A percentile compares a stretch with the other conserved stretches of the same genome.
Conservation (phyloP, 2,888 invertebrate species). For the Rhyacophila evoluta region DNA sequence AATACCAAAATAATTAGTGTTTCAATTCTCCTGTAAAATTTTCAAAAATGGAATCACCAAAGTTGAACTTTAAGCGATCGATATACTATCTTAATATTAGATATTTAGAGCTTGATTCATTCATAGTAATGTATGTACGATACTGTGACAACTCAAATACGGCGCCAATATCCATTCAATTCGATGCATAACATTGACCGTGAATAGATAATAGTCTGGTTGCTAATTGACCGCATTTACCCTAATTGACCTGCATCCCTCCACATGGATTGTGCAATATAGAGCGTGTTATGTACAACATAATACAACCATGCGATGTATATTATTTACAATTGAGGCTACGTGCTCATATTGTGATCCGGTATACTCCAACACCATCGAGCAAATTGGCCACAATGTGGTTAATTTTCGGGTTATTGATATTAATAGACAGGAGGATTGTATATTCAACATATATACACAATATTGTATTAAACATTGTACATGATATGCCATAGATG, state of each 20-base stretch:
- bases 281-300: not conserved
- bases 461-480: too few relatives aligned
- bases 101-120: too few relatives aligned
- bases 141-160: too few relatives aligned
- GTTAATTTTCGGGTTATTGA: slow-evolving; percentile 52
- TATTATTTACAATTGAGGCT: not conserved
- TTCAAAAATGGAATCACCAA: too few relatives aligned
- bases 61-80: too few relatives aligned
- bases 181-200: not conserved
- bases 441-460: slow-evolving; percentile 2
- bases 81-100: too few relatives aligned
- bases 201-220: not conserved
- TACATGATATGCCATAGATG: too few relatives aligned
- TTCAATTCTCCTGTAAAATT: too few relatives aligned
- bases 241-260: slow-evolving; percentile 23
- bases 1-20: too few relatives aligned
- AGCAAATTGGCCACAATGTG: slow-evolving; percentile 45
- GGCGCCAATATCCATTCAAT: not conserved
- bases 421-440: slow-evolving; percentile 42
- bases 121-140: too few relatives aligned
- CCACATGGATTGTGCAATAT: not conserved
- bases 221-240: slow-evolving; percentile 32
- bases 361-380: slow-evolving; percentile 16
- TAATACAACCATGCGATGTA: not conserved
- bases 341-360: not conserved